Evolutionary conservation across 2,888 invertebrate genomes (phyloP).

Genomic region (Lasioglossum calceatum): DNA sequence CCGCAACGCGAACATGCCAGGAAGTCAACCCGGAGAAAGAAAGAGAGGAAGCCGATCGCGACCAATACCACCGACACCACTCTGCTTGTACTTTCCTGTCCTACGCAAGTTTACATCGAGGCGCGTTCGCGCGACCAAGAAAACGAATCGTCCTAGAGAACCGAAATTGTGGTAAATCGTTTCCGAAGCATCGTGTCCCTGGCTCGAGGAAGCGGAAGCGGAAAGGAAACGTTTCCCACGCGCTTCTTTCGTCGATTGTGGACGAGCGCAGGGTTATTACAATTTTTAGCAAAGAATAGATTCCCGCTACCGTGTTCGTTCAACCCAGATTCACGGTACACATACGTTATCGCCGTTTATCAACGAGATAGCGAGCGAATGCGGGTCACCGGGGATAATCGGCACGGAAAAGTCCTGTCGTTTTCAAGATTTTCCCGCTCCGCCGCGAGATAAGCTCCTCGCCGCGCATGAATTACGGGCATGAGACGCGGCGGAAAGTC

Average conservation of each 20-base stretch:
- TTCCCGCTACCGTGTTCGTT: background rate
- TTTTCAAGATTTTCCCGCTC: background rate
- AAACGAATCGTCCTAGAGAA: background rate
- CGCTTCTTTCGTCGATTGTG: slow-evolving; percentile 46
- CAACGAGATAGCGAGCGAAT: slow-evolving; percentile 20
- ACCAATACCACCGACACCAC: slow-evolving; percentile 40
- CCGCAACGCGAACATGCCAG: slow-evolving; percentile 53
- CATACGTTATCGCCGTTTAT: slow-evolving; percentile 52
- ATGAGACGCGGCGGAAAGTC: background rate
- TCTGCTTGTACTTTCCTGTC: background rate
- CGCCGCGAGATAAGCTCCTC: background rate
- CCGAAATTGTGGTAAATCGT: background rate
- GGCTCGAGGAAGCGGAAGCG: background rate
- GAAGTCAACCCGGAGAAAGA: slow-evolving; percentile 61
- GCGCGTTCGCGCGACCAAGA: background rate
- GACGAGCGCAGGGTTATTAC: slow-evolving; percentile 42
- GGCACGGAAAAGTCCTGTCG: background rate
- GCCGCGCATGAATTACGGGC: slow-evolving; percentile 26
- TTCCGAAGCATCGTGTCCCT: background rate
- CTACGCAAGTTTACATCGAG: slow-evolving; percentile 1
- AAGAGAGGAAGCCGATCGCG: slow-evolving; percentile 63
- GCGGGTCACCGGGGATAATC: slow-evolving; percentile 12
- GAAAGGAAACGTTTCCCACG: slow-evolving; percentile 52
- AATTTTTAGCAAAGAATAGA: slow-evolving; percentile 47
- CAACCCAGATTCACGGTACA: slow-evolving; percentile 51